Base-by-base conservation (phyloP, 1,140 invertebrate genomes). In the Hylyphantes graminicola region DNA sequence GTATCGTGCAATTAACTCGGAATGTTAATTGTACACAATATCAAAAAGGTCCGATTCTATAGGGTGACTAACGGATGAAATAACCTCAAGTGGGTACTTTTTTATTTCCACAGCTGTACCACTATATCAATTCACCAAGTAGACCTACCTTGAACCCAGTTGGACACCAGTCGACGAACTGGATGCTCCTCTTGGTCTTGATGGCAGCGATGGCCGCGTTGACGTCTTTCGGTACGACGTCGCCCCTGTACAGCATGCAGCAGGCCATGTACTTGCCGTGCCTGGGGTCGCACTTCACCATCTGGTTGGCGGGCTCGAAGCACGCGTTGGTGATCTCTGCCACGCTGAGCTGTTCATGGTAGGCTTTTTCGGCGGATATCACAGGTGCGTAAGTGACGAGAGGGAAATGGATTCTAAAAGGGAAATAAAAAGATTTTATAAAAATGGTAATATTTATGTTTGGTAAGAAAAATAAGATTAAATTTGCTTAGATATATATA, bases 121-220 rank as follows among this genome's bases (percentile, higher is more conserved):
- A 35, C 35, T 5, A 35, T 35, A 35, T 35, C 35, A 35, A 67
- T 67, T 2, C 13, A 8, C 6, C 51, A 8, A 72, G 13, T 0
- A 19, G 17, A 72, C 35, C 65, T 74, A 87, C 87, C 87, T 94
- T 95, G 92, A 95, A 95, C 85, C 95, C 95, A 87, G 95, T 96
- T 70, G 95, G 95, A 90, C 95, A 96, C 95, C 95, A 96, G 91
- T 96, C 95, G 19, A 96, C 96, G 89, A 97, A 97, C 90, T 95
- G 94, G 87, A 93, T 91, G 15, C 89, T 88, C 48, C 94, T 92
- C 90, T 95, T 95, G 87, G 94, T 94, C 91, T 96, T 96, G 90
- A 96, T 94, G 87, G 94, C 93, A 9, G 94, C 94, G 90, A 97
- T 96, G 55, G 94, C 93, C 10, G 94, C 93, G 88, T 95, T 95